phyloP scores from a whole-genome alignment of 92 coral and sea anemone genomes.

The Phenganax stokvisi region DNA sequence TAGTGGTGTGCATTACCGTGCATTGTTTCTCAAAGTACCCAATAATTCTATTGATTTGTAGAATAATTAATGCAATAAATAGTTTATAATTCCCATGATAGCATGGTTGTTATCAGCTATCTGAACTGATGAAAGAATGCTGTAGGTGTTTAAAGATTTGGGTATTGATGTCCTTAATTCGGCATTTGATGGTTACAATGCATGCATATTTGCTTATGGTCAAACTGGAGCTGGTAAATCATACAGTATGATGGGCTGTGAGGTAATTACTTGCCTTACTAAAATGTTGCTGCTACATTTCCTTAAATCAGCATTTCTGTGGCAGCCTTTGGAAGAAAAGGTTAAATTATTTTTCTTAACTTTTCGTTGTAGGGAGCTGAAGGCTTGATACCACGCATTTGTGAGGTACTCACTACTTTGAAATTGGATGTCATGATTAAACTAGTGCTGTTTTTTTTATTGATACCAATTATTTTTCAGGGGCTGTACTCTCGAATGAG shows the following conservation, averaged over 20 bases:
- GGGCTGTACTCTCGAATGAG: slow-evolving; percentile 88
- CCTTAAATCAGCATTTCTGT: not conserved
- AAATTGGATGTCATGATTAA: not conserved
- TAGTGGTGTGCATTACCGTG: too few species aligned
- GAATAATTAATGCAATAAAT: not conserved
- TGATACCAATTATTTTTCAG: slow-evolving; percentile 35
- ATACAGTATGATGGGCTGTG: slow-evolving; percentile 91
- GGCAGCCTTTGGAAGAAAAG: not conserved
- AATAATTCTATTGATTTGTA: too few species aligned
- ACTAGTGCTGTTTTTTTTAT: not conserved
- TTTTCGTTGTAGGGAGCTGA: slow-evolving; percentile 56
- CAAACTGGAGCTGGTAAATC: slow-evolving; percentile 97
- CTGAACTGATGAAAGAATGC: not conserved
- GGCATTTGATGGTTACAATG: slow-evolving; percentile 94
- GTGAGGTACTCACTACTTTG: slow-evolving; percentile 54
- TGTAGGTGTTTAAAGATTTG: slow-evolving; percentile 74
- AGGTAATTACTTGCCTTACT: slow-evolving; percentile 30
- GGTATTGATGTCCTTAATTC: slow-evolving; percentile 80
- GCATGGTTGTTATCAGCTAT: not conserved
- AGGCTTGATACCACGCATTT: slow-evolving; percentile 85
- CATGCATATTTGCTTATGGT: slow-evolving; percentile 95
- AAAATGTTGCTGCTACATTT: not conserved
- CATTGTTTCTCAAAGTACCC: too few species aligned
- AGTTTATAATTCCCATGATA: not conserved
- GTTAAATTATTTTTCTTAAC: not conserved